Evolutionary conservation across 2,888 invertebrate species (phyloP).

Genomic region (Cheilosia pagana): DNA sequence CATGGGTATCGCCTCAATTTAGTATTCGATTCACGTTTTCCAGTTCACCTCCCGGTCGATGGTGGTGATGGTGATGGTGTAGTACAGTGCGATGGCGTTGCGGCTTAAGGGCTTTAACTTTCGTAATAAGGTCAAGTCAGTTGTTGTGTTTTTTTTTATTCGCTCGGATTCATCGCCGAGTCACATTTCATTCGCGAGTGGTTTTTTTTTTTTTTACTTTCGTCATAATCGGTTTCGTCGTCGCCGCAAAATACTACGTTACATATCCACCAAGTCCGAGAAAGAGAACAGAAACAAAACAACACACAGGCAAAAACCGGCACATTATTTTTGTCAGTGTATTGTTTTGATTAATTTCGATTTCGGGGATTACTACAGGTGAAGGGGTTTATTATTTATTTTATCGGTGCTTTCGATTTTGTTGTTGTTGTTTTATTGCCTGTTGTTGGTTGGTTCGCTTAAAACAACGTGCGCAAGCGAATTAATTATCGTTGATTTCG

Average conservation of each 20-base stretch:
- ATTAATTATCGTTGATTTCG: constrained; percentile 54
- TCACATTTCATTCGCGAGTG: constrained; percentile 49
- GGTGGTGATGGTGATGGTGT: constrained; percentile 24
- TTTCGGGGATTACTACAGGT: constrained; percentile 53
- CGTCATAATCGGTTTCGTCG: constrained; percentile 47
- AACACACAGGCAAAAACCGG: constrained; percentile 44
- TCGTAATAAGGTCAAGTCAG: constrained; percentile 71
- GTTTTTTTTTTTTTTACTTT: constrained; percentile 48
- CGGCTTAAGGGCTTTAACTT: constrained; percentile 69
- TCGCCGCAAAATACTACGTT: constrained; percentile 19
- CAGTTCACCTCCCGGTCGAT: constrained; percentile 55
- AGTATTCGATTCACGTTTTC: constrained; percentile 64
- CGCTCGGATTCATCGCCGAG: constrained; percentile 18
- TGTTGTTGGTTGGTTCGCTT: background rate
- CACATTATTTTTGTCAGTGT: constrained; percentile 53
- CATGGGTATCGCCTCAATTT: constrained; percentile 54
- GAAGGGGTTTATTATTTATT: constrained; percentile 52
- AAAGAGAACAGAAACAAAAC: constrained; percentile 41
- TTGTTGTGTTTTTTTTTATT: constrained; percentile 22
- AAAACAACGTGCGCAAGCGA: constrained; percentile 60
- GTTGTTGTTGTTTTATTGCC: background rate
- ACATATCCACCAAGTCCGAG: background rate
- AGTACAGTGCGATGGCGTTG: constrained; percentile 29
- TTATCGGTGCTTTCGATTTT: constrained; percentile 26
- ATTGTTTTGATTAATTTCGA: constrained; percentile 63